Percentiles rank a stretch among this genome's conserved stretches.
These are phyloP conservation scores for Ammospiza nelsoni DNA, from an alignment of 2,113 vertebrate species.

Conservation along the genomic window DNA sequence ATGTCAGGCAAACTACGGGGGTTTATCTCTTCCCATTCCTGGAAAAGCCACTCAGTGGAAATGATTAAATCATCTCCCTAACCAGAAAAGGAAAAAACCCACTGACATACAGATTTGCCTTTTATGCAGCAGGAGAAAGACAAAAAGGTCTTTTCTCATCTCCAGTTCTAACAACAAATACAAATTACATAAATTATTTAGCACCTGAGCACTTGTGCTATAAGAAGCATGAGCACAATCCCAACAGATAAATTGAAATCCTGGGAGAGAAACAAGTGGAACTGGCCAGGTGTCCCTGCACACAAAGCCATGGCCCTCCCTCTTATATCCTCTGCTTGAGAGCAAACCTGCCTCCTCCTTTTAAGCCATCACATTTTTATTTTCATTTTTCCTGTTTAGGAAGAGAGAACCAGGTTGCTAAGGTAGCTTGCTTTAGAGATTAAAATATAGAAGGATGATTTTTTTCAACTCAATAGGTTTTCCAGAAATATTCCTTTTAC, in stretches of 20 bases:
- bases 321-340: not conserved
- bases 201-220: not conserved
- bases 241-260: not conserved
- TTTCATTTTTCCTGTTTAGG: not conserved
- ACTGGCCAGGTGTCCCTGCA: not conserved
- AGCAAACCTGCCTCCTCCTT: not conserved
- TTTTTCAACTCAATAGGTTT: not conserved
- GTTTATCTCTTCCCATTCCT: conserved; percentile 19
- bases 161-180: not conserved
- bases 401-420: not conserved
- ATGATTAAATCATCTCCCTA: not conserved
- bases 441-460: not conserved
- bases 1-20: not conserved
- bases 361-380: not conserved
- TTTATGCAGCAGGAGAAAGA: not conserved
- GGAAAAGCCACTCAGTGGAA: not conserved
- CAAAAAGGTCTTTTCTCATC: not conserved
- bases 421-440: not conserved
- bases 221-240: not conserved
- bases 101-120: not conserved
- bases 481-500: not conserved
- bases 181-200: not conserved
- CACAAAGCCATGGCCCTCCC: not conserved
- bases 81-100: not conserved
- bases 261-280: not conserved